These are phyloP conservation scores for Pitangus sulphuratus DNA, from an alignment of 2,797 vertebrate genomes.

Conservation along the genomic window DNA sequence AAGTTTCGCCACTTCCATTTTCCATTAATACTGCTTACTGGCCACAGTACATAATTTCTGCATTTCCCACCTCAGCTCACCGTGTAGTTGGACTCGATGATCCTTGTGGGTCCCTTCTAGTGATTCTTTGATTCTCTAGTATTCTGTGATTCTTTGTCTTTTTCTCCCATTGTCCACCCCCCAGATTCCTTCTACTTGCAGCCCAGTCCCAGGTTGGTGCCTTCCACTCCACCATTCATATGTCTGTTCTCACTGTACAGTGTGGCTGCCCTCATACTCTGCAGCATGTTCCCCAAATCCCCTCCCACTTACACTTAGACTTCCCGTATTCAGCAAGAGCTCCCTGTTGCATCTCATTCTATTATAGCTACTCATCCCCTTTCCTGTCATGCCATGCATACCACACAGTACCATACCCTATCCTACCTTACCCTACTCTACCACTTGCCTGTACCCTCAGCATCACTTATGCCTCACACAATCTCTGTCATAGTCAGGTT, in stretches of 20 bases:
- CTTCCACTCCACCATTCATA: accelerated
- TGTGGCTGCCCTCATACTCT: background rate
- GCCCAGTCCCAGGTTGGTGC: background rate
- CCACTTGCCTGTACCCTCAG: background rate
- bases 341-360: background rate
- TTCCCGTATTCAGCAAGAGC: background rate
- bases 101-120: background rate
- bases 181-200: background rate
- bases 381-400: background rate
- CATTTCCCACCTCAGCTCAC: background rate
- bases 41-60: background rate
- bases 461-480: background rate
- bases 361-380: background rate
- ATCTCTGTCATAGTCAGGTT: background rate
- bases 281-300: background rate
- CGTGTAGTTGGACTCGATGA: accelerated
- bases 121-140: background rate
- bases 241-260: background rate
- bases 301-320: accelerated
- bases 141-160: background rate
- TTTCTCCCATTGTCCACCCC: background rate
- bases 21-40: background rate
- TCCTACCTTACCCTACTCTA: too few species aligned
- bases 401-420: too few species aligned
- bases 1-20: background rate